A percentile compares a stretch with the other conserved stretches of the same genome.
Evolutionary conservation across 1,140 invertebrate species (phyloP).

Genomic region (Pteromalus puparum): DNA sequence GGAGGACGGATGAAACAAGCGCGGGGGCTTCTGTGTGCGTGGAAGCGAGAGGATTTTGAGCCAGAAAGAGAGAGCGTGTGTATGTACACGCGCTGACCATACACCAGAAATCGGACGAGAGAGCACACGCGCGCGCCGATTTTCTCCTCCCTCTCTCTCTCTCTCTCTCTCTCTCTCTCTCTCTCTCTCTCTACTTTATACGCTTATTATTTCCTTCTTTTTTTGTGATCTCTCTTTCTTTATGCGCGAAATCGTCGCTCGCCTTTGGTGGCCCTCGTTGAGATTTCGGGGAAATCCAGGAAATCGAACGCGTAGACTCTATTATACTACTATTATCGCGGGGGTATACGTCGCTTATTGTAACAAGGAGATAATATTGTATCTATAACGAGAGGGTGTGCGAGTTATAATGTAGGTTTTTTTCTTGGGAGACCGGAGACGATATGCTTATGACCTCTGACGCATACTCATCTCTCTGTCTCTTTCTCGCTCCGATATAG

Average conservation of each 20-base stretch:
- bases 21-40: conserved; percentile 6
- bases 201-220: not conserved
- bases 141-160: not conserved
- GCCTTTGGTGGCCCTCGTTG: not conserved
- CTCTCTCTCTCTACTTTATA: not conserved
- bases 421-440: not conserved
- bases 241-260: not conserved
- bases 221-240: not conserved
- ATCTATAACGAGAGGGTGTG: not conserved
- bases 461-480: too few relatives aligned
- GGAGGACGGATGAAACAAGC: conserved; percentile 2
- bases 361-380: not conserved
- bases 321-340: too few relatives aligned
- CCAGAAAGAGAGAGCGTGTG: too few relatives aligned
- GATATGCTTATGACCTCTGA: too few relatives aligned
- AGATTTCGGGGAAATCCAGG: not conserved
- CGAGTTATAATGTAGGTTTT: not conserved
- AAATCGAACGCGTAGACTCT: not conserved
- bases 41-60: not conserved
- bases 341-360: too few relatives aligned
- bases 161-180: not conserved
- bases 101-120: not conserved
- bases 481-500: too few relatives aligned
- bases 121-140: not conserved
- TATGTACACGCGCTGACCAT: not conserved